Conservation (phyloP, 2,888 invertebrate species). For the Meloe dianella region DNA sequence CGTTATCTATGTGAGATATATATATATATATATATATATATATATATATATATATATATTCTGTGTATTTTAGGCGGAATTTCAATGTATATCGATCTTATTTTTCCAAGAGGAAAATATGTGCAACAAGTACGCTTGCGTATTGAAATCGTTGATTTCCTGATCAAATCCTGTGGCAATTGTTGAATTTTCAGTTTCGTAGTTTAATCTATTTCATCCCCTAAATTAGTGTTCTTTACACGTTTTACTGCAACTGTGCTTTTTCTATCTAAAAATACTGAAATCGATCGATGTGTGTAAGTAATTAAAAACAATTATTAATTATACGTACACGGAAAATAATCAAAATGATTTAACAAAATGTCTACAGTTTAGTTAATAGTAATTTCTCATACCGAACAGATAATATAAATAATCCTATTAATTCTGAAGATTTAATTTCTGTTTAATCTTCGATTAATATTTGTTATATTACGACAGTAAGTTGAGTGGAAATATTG, state of each 20-base stretch:
- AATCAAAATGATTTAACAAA: conserved; percentile 10
- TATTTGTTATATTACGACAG: no score
- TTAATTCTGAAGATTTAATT: conserved; percentile 6
- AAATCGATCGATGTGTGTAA: conserved; percentile 1
- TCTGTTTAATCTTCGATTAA: not conserved
- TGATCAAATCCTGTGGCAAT: conserved; percentile 38
- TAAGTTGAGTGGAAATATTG: no score
- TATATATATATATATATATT: no score
- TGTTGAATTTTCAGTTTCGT: conserved; percentile 37
- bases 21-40: no score
- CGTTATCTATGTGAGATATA: no score
- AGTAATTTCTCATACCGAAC: no score
- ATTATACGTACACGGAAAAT: not conserved
- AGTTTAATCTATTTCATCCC: not conserved
- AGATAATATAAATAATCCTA: not conserved
- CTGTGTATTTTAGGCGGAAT: conserved; percentile 40
- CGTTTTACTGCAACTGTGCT: not conserved
- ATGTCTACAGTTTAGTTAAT: not conserved
- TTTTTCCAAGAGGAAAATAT: conserved; percentile 41
- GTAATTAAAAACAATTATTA: conserved; percentile 13
- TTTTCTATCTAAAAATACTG: not conserved
- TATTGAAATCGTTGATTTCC: conserved; percentile 40
- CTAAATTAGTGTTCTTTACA: not conserved
- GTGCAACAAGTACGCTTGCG: conserved; percentile 50
- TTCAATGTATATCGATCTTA: conserved; percentile 44